Base-by-base conservation (phyloP, 2,113 vertebrate species). In the Neogale vison region DNA sequence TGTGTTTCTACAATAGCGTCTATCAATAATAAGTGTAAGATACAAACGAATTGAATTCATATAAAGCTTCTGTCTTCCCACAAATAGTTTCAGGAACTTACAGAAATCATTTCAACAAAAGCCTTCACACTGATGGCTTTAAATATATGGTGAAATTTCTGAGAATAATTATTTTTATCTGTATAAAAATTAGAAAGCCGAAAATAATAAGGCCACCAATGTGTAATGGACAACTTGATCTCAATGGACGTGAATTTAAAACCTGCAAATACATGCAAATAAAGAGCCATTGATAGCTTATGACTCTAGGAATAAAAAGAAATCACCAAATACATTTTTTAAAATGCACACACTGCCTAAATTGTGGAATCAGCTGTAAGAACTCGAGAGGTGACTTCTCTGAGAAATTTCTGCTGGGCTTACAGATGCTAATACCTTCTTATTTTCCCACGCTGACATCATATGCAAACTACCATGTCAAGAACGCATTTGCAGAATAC, bases 401-500 rank as follows among this genome's bases (percentile, higher is more conserved):
- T 92, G 87, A 95, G 97, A 98, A 98, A 93, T 97, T 98, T 87
- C 86, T 97, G 88, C 81, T 94, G 95, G 84, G 91, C 97, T 98
- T 98, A 98, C 57, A 98, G 96, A 98, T 98, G 97, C 96, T 98
- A 98, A 98, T 98, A 98, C 97, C 95, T 91, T 97, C 95, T 96
- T 98, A 98, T 97, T 98, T 97, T 98, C 98, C 97, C 93, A 98
- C 90, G 97, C 95, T 98, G 98, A 98, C 96, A 98, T 97, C 94
- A 98, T n/a, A 98, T 93, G 97, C 95, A 98, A 98, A 97, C 96
- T 97, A 98, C 96, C 86, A 82, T 39, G 93, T 98, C 97, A 98
- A 98, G 98, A 97, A 85, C 24, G 47, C 88, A 96, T 98, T 98
- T 97, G 97, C 93, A 97, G 98, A 98, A 98, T 98, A 97, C 95